Conservation (phyloP, 2,113 vertebrate genomes). For the Sarotherodon lohbergeri region DNA sequence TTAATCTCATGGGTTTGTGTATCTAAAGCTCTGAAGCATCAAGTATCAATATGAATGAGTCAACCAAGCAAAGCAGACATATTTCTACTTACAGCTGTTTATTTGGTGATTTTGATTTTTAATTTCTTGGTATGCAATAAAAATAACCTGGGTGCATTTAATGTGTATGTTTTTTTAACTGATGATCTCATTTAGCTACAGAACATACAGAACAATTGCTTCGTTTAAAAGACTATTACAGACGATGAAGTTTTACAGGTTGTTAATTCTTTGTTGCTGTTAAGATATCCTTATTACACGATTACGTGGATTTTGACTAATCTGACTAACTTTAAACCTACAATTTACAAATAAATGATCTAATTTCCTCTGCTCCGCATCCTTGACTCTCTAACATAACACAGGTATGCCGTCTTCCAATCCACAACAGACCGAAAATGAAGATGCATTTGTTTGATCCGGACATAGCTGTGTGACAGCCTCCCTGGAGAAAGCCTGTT, state of each 20-base stretch:
- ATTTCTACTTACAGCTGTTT: background rate
- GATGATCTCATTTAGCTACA: background rate
- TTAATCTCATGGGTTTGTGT: background rate
- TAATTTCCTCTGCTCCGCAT: background rate
- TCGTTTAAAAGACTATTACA: background rate
- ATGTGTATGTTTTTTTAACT: background rate
- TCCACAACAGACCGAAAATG: constrained; percentile 28
- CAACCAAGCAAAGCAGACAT: background rate
- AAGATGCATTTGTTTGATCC: constrained; percentile 59
- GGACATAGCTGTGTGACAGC: constrained; percentile 68
- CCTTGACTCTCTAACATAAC: background rate
- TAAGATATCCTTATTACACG: background rate
- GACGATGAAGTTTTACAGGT: background rate
- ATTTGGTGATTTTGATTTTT: background rate
- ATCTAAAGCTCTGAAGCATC: background rate
- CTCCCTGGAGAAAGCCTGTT: constrained; percentile 37
- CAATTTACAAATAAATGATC: background rate
- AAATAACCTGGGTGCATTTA: background rate
- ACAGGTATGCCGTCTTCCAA: constrained; percentile 5
- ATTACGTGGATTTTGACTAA: background rate
- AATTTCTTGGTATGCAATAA: background rate
- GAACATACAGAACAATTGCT: background rate
- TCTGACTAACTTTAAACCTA: background rate
- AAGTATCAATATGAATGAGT: background rate
- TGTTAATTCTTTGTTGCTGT: background rate